Base-by-base conservation (phyloP, 37 sponge, comb jelly and placozoan species). In the Eunapius fragilis region DNA sequence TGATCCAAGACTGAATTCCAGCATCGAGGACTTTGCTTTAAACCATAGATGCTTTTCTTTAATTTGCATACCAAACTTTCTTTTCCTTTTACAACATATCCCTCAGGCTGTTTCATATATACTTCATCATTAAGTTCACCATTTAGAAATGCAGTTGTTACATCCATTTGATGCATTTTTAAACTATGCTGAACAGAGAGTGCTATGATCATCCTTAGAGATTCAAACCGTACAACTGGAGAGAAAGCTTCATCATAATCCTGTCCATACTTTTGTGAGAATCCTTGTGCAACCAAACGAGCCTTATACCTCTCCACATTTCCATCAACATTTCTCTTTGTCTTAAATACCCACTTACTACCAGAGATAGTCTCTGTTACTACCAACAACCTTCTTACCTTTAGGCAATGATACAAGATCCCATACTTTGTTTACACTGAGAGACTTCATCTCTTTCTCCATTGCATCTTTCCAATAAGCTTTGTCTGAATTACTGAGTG, bases 201-300 rank as follows among this genome's bases (percentile, higher is more conserved):
- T 23, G 84, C 84, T 33, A 78, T 50, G 25, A 91, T 45, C 17
- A 75, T 72, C 25, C 87, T 71, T 5, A 86, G 24, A 25, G 87
- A 87, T 31, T 76, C 78, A 3, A 83, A 58, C 37, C 87, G 41
- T 9, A 78, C 87, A 6, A 91, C 87, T 11, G 87, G 84, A 25
- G 69, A 82, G 70, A 91, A 91, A 2, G 75, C 82, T 58, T 91
- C 91, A 48, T 91, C 84, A 67, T 82, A 91, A 68, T 91, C 91
- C 17, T 49, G 26, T 0, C 84, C 84, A 71, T 47, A 73, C 24
- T 79, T 82, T 72, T 91, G 91, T n/a, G 84, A 70, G 37, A 71
- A 91, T 1, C 91, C 87, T 74, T 87, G 79, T n/a, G n/a, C n/a
- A n/a, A n/a, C n/a, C n/a, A n/a, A n/a, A n/a, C 91, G 23, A 31